Conservation (phyloP, 2,888 invertebrate species). For the Agriopis leucophaearia region DNA sequence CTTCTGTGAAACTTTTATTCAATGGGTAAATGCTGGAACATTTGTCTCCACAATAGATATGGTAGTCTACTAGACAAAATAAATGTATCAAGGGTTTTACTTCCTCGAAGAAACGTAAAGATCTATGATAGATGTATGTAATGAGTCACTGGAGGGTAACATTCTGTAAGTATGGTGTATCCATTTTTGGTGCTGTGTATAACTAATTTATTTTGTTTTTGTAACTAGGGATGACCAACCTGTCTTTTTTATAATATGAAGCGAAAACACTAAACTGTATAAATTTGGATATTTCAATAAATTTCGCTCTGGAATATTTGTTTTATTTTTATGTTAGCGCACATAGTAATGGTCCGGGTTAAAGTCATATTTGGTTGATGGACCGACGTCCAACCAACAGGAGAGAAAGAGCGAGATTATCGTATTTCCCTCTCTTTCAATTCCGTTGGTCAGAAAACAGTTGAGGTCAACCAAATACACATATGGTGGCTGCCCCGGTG, state of each 20-base stretch:
- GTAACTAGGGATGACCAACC: constrained; percentile 72
- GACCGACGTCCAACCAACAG: no score
- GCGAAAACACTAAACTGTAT: constrained; percentile 79
- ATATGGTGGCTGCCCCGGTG: no score
- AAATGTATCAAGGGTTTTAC: background rate
- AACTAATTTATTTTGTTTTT: constrained; percentile 83
- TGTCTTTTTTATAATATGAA: constrained; percentile 70
- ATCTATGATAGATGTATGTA: constrained; percentile 36
- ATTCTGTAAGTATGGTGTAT: constrained; percentile 74
- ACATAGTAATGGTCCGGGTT: no score
- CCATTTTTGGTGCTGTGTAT: constrained; percentile 85
- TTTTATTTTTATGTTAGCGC: constrained; percentile 61
- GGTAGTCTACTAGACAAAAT: background rate
- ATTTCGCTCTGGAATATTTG: constrained; percentile 72
- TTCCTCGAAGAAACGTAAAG: constrained; percentile 23
- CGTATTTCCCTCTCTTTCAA: no score
- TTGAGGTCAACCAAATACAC: no score
- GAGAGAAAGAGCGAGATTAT: no score
- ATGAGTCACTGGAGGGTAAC: constrained; percentile 61
- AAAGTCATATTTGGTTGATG: no score
- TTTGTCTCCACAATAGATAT: background rate
- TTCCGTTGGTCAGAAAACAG: no score
- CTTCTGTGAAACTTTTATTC: background rate
- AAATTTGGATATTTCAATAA: constrained; percentile 82
- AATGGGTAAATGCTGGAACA: background rate